phyloP scores from a whole-genome alignment of 2,888 invertebrate species.

The Lasius platythorax region DNA sequence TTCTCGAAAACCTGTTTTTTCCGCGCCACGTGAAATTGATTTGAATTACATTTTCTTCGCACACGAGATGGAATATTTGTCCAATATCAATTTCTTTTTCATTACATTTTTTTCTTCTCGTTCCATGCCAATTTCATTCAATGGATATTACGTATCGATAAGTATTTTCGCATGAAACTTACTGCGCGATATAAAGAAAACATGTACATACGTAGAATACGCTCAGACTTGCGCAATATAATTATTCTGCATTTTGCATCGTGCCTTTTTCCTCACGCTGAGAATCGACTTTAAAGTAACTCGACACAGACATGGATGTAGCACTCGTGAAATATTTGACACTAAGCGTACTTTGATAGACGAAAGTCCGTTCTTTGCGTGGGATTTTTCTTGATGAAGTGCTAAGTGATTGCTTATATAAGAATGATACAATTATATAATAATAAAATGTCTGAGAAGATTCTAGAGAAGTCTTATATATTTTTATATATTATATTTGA shows the following conservation, averaged over 20 bases:
- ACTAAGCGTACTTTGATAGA: neutral
- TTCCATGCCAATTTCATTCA: neutral
- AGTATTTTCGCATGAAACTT: neutral
- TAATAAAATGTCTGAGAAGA: neutral
- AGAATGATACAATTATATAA: conserved; percentile 3
- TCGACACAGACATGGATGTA: neutral
- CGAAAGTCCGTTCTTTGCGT: neutral
- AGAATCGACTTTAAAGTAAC: conserved; percentile 12
- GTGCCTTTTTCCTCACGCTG: neutral
- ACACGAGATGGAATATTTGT: neutral
- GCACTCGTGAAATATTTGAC: neutral
- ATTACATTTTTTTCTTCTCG: neutral
- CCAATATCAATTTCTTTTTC: neutral
- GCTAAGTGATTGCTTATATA: neutral
- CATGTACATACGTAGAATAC: neutral
- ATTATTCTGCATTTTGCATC: neutral
- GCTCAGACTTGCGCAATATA: neutral
- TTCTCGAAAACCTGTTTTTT: conserved; percentile 2
- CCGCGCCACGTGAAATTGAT: neutral
- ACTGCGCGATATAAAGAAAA: neutral
- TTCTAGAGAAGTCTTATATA: neutral
- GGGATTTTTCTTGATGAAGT: neutral
- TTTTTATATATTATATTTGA: neutral
- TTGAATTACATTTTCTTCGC: conserved; percentile 28
- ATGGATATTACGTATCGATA: neutral